Evolutionary conservation across 2,888 invertebrate genomes (phyloP).

Genomic region (Lepeophtheirus nordmannii): DNA sequence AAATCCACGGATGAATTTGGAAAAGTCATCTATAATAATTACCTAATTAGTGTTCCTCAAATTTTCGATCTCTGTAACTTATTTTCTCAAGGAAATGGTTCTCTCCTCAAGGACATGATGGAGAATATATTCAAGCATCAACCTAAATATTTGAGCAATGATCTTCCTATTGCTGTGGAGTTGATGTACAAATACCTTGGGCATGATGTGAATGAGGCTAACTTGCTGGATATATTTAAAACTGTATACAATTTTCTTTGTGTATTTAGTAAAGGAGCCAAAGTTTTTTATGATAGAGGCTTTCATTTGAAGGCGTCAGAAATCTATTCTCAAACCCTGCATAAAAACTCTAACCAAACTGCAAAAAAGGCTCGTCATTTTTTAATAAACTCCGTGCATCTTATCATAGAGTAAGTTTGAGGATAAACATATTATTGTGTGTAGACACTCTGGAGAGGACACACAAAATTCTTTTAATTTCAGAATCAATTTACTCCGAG

Average conservation of each 20-base stretch:
- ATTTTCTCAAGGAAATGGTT: slow-evolving; percentile 48
- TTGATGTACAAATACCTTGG: slow-evolving; percentile 32
- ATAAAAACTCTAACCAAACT: neutral
- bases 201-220: slow-evolving; percentile 18
- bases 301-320: slow-evolving; percentile 26
- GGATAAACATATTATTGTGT: neutral
- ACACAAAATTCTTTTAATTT: neutral
- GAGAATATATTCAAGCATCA: slow-evolving; percentile 49
- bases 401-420: neutral
- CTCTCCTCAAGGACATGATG: slow-evolving; percentile 47
- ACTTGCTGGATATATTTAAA: slow-evolving; percentile 34
- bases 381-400: neutral
- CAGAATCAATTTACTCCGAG: neutral
- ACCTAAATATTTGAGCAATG: slow-evolving; percentile 49
- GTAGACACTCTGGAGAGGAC: neutral
- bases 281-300: slow-evolving; percentile 31
- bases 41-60: slow-evolving; percentile 64
- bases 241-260: slow-evolving; percentile 34
- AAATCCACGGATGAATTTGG: slow-evolving; percentile 51
- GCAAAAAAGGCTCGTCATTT: slow-evolving; percentile 1
- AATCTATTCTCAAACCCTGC: neutral
- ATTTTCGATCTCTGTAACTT: slow-evolving; percentile 59
- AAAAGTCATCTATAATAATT: slow-evolving; percentile 57
- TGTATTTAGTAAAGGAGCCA: slow-evolving; percentile 32
- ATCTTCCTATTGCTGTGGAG: slow-evolving; percentile 32